These are phyloP conservation scores for Melieria omissa DNA, from an alignment of 2,888 invertebrate genomes.

Conservation along the genomic window DNA sequence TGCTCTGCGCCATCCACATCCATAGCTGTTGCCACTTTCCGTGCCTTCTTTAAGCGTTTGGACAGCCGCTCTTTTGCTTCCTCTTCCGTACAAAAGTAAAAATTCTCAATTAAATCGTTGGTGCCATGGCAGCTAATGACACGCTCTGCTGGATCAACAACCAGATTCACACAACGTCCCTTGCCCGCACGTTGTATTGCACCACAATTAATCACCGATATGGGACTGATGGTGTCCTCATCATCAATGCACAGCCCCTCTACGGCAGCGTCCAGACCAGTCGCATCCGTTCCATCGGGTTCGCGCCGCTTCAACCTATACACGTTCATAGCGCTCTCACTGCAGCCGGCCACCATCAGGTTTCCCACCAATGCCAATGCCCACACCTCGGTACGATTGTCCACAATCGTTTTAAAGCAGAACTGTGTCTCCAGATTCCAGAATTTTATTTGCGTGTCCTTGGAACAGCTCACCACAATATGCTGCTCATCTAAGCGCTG, in stretches of 20 bases:
- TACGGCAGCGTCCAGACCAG: conserved; percentile 68
- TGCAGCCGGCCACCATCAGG: conserved; percentile 88
- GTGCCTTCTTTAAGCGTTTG: conserved; percentile 80
- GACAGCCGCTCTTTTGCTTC: conserved; percentile 77
- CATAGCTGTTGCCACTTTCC: conserved; percentile 62
- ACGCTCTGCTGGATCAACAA: conserved; percentile 77
- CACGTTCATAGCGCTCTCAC: conserved; percentile 85
- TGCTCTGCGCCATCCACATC: conserved; percentile 43
- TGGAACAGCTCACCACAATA: conserved; percentile 83
- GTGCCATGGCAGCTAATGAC: conserved; percentile 86
- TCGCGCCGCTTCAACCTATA: conserved; percentile 78
- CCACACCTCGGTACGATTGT: conserved; percentile 91
- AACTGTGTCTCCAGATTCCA: conserved; percentile 97
- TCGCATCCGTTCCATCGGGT: conserved; percentile 66
- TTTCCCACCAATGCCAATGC: conserved; percentile 81
- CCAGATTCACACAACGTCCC: conserved; percentile 82
- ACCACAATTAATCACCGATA: conserved; percentile 83
- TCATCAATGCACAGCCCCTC: conserved; percentile 62
- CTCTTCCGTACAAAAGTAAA: conserved; percentile 80
- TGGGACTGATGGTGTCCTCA: conserved; percentile 69
- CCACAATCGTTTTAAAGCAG: conserved; percentile 94
- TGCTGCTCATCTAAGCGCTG: conserved; percentile 66
- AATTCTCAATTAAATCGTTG: conserved; percentile 84
- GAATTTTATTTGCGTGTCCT: conserved; percentile 95
- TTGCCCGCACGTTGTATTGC: conserved; percentile 81